Conservation (phyloP, 2,888 invertebrate species). For the Hydrotaea diabolus region DNA sequence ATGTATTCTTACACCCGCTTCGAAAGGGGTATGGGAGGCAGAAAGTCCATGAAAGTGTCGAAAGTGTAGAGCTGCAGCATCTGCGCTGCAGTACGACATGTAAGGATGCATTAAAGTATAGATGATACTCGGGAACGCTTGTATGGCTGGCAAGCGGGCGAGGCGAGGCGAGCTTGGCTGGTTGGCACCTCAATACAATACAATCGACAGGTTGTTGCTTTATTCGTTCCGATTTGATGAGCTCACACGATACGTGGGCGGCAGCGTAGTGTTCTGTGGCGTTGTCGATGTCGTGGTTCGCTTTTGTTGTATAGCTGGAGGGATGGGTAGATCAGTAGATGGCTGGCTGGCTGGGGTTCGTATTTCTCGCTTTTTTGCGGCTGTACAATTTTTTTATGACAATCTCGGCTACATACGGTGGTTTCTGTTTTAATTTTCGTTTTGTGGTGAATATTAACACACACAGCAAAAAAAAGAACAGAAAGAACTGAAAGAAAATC, state of each 20-base stretch:
- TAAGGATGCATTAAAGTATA: not conserved
- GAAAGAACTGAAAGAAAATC: conserved; percentile 22
- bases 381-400: conserved; percentile 49
- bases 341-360: not conserved
- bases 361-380: not conserved
- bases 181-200: not conserved
- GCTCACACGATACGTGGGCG: conserved; percentile 60
- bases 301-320: conserved; percentile 6
- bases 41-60: not conserved
- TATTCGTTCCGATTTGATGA: conserved; percentile 35
- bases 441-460: conserved; percentile 56
- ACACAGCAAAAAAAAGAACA: not conserved
- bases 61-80: not conserved
- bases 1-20: not conserved
- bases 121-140: not conserved
- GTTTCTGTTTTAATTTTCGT: conserved; percentile 58
- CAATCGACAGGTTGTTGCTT: conserved; percentile 52
- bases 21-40: not conserved
- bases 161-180: too few relatives aligned
- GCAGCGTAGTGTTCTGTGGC: conserved; percentile 44
- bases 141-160: not conserved
- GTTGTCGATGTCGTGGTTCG: conserved; percentile 7
- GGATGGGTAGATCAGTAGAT: not conserved
- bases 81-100: not conserved
- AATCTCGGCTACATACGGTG: conserved; percentile 24